These are phyloP conservation scores for Orthonychiurus folsomi DNA, from an alignment of 2,888 invertebrate species.

Conservation along the genomic window DNA sequence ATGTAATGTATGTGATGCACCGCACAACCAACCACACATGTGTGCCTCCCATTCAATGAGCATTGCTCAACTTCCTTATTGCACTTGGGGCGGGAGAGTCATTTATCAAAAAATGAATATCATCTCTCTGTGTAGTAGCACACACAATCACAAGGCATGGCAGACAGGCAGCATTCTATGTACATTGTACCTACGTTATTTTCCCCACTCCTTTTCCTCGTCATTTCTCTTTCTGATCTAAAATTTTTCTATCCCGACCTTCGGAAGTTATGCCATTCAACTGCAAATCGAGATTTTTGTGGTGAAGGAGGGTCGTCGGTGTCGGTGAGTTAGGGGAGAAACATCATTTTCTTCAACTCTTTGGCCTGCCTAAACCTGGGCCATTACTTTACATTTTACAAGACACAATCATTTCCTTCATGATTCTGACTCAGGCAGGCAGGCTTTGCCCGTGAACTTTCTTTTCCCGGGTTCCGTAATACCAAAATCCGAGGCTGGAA, in stretches of 20 bases:
- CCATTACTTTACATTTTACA: background rate
- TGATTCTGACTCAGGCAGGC: too few species aligned
- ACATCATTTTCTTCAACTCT: background rate
- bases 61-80: background rate
- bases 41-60: too few species aligned
- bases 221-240: background rate
- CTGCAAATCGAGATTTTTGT: background rate
- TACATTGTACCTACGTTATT: too few species aligned
- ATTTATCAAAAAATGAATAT: constrained; percentile 1
- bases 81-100: background rate
- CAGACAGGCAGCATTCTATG: too few species aligned
- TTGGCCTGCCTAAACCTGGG: background rate
- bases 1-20: too few species aligned
- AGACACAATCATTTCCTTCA: background rate
- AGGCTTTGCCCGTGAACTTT: background rate
- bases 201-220: background rate
- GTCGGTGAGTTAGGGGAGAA: background rate
- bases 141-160: too few species aligned
- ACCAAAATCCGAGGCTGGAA: too few species aligned
- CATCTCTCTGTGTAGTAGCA: too few species aligned
- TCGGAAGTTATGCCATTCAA: background rate
- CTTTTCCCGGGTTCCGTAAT: background rate
- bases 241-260: background rate
- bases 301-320: background rate
- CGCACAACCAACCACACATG: too few species aligned